Evolutionary conservation across 1,140 invertebrate genomes (phyloP).

Genomic region (Drosophila busckii): DNA sequence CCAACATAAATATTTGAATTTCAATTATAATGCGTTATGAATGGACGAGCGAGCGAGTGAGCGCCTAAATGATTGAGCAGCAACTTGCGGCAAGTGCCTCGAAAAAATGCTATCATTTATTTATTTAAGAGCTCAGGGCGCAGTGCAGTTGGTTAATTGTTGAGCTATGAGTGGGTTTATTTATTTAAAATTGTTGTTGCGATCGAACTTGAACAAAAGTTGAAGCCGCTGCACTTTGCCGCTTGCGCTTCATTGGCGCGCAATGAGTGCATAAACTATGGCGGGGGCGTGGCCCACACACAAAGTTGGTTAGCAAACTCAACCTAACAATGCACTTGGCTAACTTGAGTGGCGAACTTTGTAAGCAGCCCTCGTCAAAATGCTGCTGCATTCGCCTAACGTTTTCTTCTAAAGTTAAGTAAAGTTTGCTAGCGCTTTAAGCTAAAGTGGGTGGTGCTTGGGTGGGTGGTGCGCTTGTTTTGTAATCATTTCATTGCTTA

Average conservation of each 20-base stretch:
- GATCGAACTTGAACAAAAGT: conserved; percentile 39
- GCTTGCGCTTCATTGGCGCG: conserved; percentile 33
- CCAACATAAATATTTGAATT: conserved; percentile 63
- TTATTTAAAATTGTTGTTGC: conserved; percentile 16
- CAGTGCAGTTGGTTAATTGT: neutral
- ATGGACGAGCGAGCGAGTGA: too few species aligned
- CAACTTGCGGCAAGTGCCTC: too few species aligned
- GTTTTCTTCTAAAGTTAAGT: conserved; percentile 29
- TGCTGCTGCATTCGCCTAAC: neutral
- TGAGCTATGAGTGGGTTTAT: conserved; percentile 11
- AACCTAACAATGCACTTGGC: too few species aligned
- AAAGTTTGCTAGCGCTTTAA: conserved; percentile 31
- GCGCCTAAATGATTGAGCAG: too few species aligned
- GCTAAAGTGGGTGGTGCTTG: conserved; percentile 7
- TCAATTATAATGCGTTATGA: conserved; percentile 74
- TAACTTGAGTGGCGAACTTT: too few species aligned
- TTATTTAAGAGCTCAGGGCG: too few species aligned
- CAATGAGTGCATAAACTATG: conserved; percentile 41
- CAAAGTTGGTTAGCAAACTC: too few species aligned
- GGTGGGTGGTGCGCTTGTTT: neutral
- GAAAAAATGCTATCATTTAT: too few species aligned
- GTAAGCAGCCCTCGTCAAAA: neutral
- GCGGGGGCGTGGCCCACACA: neutral
- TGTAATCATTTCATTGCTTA: conserved; percentile 35
- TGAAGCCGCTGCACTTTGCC: conserved; percentile 39